Evolutionary conservation across 2,888 invertebrate species (phyloP).

Genomic region (Leptogaster cylindrica): DNA sequence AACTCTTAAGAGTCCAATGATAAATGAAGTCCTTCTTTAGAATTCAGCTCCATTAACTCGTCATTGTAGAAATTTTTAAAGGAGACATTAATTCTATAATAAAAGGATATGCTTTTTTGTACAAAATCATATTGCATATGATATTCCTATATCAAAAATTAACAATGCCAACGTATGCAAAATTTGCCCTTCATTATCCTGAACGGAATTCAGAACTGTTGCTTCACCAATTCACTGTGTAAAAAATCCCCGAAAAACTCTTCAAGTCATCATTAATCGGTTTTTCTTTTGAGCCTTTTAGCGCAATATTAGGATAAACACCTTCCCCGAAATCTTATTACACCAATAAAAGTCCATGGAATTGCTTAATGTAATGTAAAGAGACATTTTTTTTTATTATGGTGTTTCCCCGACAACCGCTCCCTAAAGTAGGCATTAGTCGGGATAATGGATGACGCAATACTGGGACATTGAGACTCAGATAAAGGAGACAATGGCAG

Average conservation of each 20-base stretch:
- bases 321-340: slow-evolving; percentile 6
- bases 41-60: too few species aligned
- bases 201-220: neutral
- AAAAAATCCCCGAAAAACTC: neutral
- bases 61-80: too few species aligned
- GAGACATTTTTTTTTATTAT: slow-evolving; percentile 11
- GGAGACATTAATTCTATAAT: too few species aligned
- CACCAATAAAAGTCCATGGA: neutral
- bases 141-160: too few species aligned
- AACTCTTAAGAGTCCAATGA: too few species aligned
- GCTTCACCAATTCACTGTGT: neutral
- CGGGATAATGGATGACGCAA: neutral
- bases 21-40: too few species aligned
- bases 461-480: neutral
- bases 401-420: neutral
- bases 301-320: neutral
- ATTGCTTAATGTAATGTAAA: slow-evolving; percentile 24
- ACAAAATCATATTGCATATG: too few species aligned
- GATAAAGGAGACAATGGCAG: neutral
- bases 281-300: neutral
- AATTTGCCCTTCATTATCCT: too few species aligned
- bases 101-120: too few species aligned
- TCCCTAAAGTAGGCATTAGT: neutral
- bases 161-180: neutral
- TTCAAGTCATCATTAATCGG: neutral